These are phyloP conservation scores for Triplophysa siluroides DNA, from an alignment of 2,113 vertebrate species.

Conservation along the genomic window DNA sequence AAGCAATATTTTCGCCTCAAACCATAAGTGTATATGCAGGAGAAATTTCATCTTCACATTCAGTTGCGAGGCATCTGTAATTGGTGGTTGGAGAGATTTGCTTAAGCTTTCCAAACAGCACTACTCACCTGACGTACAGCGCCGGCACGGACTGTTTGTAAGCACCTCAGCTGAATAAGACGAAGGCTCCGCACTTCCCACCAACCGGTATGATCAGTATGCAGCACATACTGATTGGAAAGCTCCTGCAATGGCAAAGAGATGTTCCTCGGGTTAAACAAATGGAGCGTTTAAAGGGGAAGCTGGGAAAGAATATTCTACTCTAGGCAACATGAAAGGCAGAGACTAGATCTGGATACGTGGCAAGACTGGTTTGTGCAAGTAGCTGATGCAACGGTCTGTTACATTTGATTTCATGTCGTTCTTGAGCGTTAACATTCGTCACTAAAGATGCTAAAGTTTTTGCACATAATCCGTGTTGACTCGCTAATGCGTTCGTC, in stretches of 20 bases:
- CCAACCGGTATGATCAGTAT: slow-evolving; percentile 48
- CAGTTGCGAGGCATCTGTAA: neutral
- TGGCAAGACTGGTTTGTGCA: neutral
- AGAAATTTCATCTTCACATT: neutral
- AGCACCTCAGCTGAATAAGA: slow-evolving; percentile 52
- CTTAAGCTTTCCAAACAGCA: slow-evolving; percentile 12
- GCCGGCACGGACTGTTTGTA: slow-evolving; percentile 33
- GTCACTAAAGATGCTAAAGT: slow-evolving; percentile 1
- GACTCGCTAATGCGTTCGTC: neutral
- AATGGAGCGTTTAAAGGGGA: slow-evolving; percentile 35
- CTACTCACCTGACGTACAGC: slow-evolving; percentile 59
- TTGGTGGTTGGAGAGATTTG: slow-evolving; percentile 2
- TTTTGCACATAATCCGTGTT: neutral
- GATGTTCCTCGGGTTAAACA: slow-evolving; percentile 42
- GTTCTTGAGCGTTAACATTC: neutral
- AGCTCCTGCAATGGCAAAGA: slow-evolving; percentile 46
- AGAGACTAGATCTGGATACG: slow-evolving; percentile 1
- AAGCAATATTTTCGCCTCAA: too few species aligned
- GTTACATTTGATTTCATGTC: neutral
- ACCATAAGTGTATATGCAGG: neutral
- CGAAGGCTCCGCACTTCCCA: slow-evolving; percentile 45
- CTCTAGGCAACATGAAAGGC: slow-evolving; percentile 24
- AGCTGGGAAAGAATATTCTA: slow-evolving; percentile 22
- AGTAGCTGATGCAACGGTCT: slow-evolving; percentile 24
- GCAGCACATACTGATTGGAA: slow-evolving; percentile 18